Conservation (phyloP, 1,140 invertebrate species). For the Cherax quadricarinatus region DNA sequence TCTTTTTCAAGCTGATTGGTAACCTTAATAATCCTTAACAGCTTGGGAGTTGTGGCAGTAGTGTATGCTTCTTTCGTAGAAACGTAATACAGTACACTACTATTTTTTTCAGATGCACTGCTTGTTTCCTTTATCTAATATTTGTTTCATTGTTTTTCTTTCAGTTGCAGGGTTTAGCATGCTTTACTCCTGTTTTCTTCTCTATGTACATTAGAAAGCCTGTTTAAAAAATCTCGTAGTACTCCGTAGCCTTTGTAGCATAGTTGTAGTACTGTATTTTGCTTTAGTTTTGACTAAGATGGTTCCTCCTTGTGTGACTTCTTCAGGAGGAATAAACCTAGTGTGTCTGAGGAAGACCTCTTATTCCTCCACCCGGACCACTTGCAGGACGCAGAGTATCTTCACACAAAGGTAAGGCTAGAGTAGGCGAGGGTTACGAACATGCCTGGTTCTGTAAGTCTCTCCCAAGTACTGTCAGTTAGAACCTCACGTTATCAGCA, state of each 20-base stretch:
- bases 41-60: not conserved
- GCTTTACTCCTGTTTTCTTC: not conserved
- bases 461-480: no score
- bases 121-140: not conserved
- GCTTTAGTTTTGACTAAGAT: not conserved
- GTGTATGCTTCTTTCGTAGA: not conserved
- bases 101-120: not conserved
- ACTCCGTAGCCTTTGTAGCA: not conserved
- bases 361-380: slow-evolving; percentile 28
- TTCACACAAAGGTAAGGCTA: slow-evolving; percentile 39
- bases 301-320: not conserved
- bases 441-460: no score
- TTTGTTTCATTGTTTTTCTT: not conserved
- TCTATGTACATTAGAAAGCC: not conserved
- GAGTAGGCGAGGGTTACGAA: not conserved
- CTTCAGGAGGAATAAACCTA: slow-evolving; percentile 7
- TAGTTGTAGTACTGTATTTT: not conserved
- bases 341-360: slow-evolving; percentile 39
- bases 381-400: slow-evolving; percentile 26
- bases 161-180: not conserved
- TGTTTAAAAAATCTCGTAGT: not conserved
- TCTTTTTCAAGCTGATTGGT: no score
- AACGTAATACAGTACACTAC: not conserved
- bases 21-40: not conserved
- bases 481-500: no score